Conservation (phyloP, 2,113 vertebrate species). For the Aramus guarauna region DNA sequence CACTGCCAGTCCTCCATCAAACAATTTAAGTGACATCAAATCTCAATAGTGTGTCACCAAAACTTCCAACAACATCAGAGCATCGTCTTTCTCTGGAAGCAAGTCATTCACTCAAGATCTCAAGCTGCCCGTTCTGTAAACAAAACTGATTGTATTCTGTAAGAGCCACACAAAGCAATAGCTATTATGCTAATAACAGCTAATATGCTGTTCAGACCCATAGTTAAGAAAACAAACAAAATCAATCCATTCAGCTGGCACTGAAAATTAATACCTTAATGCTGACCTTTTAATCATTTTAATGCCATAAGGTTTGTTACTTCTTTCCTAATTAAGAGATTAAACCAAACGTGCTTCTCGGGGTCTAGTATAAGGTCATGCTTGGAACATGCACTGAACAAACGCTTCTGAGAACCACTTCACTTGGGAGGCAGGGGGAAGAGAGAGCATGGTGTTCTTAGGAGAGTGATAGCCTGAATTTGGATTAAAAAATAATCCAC, state of each 20-base stretch:
- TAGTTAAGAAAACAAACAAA: neutral
- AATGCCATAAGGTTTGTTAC: constrained; percentile 26
- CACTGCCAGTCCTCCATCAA: neutral
- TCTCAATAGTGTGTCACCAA: neutral
- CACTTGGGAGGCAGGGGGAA: no score
- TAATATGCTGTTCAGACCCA: neutral
- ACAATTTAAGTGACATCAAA: neutral
- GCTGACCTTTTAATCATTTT: constrained; percentile 50
- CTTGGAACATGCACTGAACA: neutral
- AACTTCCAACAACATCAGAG: neutral
- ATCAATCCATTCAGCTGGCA: neutral
- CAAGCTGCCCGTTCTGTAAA: neutral
- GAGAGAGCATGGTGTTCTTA: neutral
- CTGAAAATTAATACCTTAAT: constrained; percentile 39
- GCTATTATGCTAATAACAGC: neutral
- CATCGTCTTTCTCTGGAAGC: neutral
- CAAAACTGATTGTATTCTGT: neutral
- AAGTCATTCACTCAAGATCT: neutral
- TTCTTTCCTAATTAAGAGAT: constrained; percentile 42
- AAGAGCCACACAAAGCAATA: neutral
- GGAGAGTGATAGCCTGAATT: neutral
- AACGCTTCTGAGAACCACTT: neutral
- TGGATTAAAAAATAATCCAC: neutral
- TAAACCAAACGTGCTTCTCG: neutral
- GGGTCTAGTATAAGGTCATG: neutral